Evolutionary conservation across 2,888 invertebrate genomes (phyloP).

Genomic region (Odontomyia ornata): DNA sequence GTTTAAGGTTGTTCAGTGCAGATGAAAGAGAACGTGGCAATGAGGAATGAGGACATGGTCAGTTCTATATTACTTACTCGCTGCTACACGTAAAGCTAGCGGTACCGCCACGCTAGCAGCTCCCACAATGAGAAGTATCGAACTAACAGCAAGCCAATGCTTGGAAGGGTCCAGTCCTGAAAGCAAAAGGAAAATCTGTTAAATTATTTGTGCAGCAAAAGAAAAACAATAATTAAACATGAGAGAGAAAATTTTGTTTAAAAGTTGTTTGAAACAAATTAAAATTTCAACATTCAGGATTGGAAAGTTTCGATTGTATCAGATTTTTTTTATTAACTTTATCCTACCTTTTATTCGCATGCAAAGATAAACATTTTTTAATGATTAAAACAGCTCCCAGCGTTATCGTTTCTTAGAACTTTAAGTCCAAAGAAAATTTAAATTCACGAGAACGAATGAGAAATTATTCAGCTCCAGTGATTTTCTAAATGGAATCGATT

Average conservation of each 20-base stretch:
- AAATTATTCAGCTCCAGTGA: no score
- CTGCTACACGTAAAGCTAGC: conserved; percentile 78
- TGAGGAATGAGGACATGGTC: background rate
- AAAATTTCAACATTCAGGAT: background rate
- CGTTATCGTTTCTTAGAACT: no score
- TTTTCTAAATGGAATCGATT: no score
- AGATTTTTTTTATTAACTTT: no score
- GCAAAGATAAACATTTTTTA: background rate
- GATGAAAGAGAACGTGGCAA: background rate
- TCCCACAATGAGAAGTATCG: conserved; percentile 78
- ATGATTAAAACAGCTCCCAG: background rate
- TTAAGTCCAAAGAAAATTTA: no score
- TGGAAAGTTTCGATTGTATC: no score
- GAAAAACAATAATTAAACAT: background rate
- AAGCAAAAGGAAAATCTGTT: conserved; percentile 42
- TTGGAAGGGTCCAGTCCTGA: conserved; percentile 70
- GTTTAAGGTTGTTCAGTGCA: background rate
- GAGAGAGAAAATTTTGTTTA: background rate
- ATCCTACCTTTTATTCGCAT: no score
- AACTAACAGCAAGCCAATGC: conserved; percentile 81
- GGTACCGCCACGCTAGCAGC: conserved; percentile 84
- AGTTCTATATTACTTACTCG: conserved; percentile 62
- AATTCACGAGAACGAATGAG: no score
- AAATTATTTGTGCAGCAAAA: background rate
- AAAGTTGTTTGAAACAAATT: background rate